Evolutionary conservation across 2,797 vertebrate species (phyloP), one percentile per base, ranked within the genome.

Genomic region (Molossus molossus): DNA sequence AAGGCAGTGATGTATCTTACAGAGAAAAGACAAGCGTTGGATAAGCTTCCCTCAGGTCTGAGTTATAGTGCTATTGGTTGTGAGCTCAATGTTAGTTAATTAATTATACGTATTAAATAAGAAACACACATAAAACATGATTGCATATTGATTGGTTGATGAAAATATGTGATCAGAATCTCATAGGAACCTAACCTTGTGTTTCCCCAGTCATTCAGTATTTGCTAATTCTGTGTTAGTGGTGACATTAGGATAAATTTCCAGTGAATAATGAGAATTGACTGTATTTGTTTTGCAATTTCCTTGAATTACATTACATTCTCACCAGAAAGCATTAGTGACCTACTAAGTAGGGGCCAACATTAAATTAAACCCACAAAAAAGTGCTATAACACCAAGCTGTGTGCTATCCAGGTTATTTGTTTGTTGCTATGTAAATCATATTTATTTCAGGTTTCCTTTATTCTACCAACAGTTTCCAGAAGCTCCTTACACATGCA

Each of bases 201-300:
- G 9, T 85, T 65, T 91, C 20, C 13, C 53, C 57, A 75, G 0
- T 77, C 84, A 72, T 67, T 91, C n/a, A 37, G 2, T 62, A 29
- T 20, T 70, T 14, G n/a, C n/a, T 83, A 58, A 94, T 72, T 84
- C 40, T 60, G 5, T 27, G 20, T 94, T 62, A 50, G 37, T 82
- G 37, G 33, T 67, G 37, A 65, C 17, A 70, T 80, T 27, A 64
- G 10, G 57, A 50, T 3, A 85, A 76, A 70, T 82, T 10, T 64
- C 25, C 45, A 27, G 15, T 3, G 20, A 80, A 90, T 67, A 95
- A 48, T 6, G 69, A 67, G 29, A 67, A 29, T 57, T 10, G 25
- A 21, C 18, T 25, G 2, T 79, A 64, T 84, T 93, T 80, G n/a
- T 40, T 92, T 96, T 57, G 20, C 53, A 75, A 82, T 94, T 88